Evolutionary conservation across 2,888 invertebrate genomes (phyloP).

Genomic region (Gibbula magus): DNA sequence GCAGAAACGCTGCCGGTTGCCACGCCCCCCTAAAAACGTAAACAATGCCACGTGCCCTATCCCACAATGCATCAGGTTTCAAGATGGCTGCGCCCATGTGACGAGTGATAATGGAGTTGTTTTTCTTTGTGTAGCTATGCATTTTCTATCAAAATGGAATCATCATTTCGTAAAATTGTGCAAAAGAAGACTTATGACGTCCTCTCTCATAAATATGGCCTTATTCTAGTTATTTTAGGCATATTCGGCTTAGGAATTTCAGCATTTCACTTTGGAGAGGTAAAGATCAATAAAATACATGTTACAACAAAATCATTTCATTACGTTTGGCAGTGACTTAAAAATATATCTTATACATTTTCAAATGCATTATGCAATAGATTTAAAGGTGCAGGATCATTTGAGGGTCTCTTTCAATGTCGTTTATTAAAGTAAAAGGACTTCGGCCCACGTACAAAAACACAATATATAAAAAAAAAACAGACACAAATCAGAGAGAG

Average conservation of each 20-base stretch:
- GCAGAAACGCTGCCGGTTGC: constrained; percentile 40
- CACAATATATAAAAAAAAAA: too few species aligned
- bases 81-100: constrained; percentile 43
- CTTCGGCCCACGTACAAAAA: too few species aligned
- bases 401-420: too few species aligned
- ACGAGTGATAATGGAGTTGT: neutral
- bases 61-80: constrained; percentile 34
- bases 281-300: constrained; percentile 33
- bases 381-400: too few species aligned
- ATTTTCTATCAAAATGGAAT: constrained; percentile 37
- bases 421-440: too few species aligned
- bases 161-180: constrained; percentile 62
- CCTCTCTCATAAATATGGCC: constrained; percentile 70
- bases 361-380: too few species aligned
- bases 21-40: constrained; percentile 6
- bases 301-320: too few species aligned
- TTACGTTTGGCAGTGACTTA: too few species aligned
- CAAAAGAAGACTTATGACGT: constrained; percentile 70
- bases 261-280: constrained; percentile 73
- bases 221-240: constrained; percentile 58
- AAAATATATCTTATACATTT: too few species aligned
- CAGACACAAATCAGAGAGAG: too few species aligned
- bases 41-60: constrained; percentile 19
- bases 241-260: constrained; percentile 59
- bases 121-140: neutral